Evolutionary conservation across 2,797 vertebrate species (phyloP).

Genomic region (Enteromius radiatus): DNA sequence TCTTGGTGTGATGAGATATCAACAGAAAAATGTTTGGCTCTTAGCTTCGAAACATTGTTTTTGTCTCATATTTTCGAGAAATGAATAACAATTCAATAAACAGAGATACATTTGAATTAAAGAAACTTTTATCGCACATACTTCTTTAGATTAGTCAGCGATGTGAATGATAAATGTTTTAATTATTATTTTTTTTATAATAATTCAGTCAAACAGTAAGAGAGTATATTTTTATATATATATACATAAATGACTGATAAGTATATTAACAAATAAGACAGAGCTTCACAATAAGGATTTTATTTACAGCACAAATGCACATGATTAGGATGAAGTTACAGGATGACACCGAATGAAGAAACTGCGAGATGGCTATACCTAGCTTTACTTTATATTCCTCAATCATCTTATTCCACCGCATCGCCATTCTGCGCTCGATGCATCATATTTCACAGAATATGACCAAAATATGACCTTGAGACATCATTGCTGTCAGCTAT

Average conservation of each 20-base stretch:
- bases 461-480: neutral
- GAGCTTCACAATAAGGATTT: slow-evolving; percentile 48
- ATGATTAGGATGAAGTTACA: slow-evolving; percentile 47
- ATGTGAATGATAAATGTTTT: neutral
- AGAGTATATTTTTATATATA: neutral
- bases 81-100: slow-evolving; percentile 32
- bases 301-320: slow-evolving; percentile 58
- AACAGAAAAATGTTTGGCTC: neutral
- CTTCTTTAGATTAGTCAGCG: neutral
- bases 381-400: neutral
- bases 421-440: neutral
- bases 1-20: slow-evolving; percentile 2
- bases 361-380: neutral
- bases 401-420: neutral
- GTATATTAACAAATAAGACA: slow-evolving; percentile 22
- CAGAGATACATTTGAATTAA: neutral
- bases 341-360: slow-evolving; percentile 3
- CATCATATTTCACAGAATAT: slow-evolving; percentile 20
- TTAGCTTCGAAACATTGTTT: neutral
- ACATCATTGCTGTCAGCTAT: neutral
- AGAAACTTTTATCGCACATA: neutral
- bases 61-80: slow-evolving; percentile 7
- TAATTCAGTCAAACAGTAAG: neutral
- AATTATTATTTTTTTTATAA: neutral
- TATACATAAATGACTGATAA: neutral